Evolutionary conservation across 2,797 vertebrate genomes (phyloP).

Genomic region (Echeneis naucrates): DNA sequence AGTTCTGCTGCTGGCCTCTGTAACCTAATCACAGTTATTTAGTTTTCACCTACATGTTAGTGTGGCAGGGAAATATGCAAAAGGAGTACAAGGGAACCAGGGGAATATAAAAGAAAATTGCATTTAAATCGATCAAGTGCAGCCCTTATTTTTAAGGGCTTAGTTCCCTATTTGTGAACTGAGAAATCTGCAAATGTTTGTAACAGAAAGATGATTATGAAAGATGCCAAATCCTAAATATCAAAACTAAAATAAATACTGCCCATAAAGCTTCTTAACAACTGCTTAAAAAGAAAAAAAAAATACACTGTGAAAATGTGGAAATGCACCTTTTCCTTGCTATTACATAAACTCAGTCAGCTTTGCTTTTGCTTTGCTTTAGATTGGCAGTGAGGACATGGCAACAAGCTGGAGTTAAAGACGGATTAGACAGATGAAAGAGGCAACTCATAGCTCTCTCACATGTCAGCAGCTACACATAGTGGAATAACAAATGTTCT

Average conservation of each 20-base stretch:
- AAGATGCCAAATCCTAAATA: not conserved
- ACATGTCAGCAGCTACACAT: not conserved
- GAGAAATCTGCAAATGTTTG: not conserved
- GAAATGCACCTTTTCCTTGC: constrained; percentile 2
- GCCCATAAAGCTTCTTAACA: not conserved
- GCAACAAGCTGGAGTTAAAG: constrained; percentile 13
- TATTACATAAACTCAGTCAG: not conserved
- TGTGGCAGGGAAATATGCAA: constrained; percentile 8
- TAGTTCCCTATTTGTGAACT: not conserved
- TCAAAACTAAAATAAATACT: not conserved
- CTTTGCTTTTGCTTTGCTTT: not conserved
- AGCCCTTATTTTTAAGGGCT: constrained; percentile 5
- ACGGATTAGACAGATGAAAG: constrained; percentile 41
- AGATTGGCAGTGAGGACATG: constrained; percentile 2
- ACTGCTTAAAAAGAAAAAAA: not conserved
- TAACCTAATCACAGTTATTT: constrained; percentile 26
- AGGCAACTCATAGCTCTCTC: constrained; percentile 3
- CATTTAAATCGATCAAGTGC: constrained; percentile 1
- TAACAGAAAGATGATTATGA: not conserved
- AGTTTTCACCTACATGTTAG: constrained; percentile 40
- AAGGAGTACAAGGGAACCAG: not conserved
- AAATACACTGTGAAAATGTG: not conserved
- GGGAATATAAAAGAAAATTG: not conserved
- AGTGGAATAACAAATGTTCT: not conserved
- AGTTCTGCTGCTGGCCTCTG: not conserved